Percentiles rank a stretch among this genome's conserved stretches.
These are phyloP conservation scores for Stenotaenia linearis DNA, from an alignment of 2,888 invertebrate genomes.

Conservation along the genomic window DNA sequence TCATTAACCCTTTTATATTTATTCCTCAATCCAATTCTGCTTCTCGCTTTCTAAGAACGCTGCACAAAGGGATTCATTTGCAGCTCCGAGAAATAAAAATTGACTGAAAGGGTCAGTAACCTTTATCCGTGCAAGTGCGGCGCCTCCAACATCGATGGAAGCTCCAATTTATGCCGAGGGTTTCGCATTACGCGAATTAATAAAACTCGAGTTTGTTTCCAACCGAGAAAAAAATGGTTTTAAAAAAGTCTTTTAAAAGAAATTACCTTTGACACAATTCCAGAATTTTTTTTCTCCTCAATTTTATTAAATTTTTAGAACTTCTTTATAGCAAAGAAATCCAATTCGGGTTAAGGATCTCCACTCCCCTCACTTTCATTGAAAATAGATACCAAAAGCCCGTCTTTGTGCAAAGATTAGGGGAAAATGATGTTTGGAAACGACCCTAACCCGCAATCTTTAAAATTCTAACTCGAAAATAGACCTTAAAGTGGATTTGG, in stretches of 20 bases:
- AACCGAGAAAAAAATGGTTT: neutral
- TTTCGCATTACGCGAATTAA: neutral
- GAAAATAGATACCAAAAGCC: neutral
- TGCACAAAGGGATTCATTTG: conserved; percentile 19
- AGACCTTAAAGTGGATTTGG: conserved; percentile 21
- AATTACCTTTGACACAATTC: neutral
- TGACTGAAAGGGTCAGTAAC: neutral
- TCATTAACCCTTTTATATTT: neutral
- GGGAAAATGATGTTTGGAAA: neutral
- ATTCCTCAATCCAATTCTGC: neutral
- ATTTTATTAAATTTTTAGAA: neutral
- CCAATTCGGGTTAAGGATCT: neutral
- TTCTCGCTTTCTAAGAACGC: neutral
- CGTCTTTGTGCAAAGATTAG: neutral
- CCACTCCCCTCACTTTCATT: neutral
- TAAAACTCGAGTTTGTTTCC: neutral
- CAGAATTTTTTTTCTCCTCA: neutral
- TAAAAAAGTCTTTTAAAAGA: neutral
- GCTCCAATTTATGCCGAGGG: conserved; percentile 3
- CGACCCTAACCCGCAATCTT: neutral
- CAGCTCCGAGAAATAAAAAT: neutral
- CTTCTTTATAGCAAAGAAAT: neutral
- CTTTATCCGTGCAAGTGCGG: neutral
- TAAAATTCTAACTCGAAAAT: neutral
- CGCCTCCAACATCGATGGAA: neutral